Percentiles rank a stretch among this genome's conserved stretches.
Conservation (phyloP, 2,113 vertebrate species). For the Oxyura jamaicensis region DNA sequence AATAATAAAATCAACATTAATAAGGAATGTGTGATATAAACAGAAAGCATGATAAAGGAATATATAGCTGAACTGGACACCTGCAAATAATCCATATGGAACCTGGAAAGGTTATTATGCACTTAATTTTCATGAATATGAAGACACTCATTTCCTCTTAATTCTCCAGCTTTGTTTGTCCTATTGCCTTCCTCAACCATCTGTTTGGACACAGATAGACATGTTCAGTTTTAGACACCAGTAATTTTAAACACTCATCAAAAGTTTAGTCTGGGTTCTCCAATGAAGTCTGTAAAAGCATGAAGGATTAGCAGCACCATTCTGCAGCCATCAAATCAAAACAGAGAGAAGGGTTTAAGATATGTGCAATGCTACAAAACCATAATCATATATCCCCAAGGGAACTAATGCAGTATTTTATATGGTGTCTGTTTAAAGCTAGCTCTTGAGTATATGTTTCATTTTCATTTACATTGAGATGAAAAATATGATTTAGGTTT, state of each 20-base stretch:
- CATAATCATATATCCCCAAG: not conserved
- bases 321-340: not conserved
- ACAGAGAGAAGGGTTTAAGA: not conserved
- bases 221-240: not conserved
- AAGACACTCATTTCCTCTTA: not conserved
- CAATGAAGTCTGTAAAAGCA: not conserved
- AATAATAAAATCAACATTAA: not conserved
- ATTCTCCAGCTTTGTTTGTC: not conserved
- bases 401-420: not conserved
- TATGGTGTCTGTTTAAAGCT: not conserved
- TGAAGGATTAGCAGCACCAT: not conserved
- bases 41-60: not conserved
- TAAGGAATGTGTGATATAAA: not conserved
- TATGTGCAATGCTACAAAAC: not conserved
- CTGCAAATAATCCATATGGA: not conserved
- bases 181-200: not conserved
- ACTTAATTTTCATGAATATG: not conserved
- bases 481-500: not conserved
- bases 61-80: not conserved
- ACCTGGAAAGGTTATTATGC: not conserved
- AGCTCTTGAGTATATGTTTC: not conserved
- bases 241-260: not conserved
- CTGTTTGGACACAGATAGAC: not conserved
- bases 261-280: not conserved
- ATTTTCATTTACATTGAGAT: not conserved